Evolutionary conservation across 2,113 vertebrate species (phyloP).

Genomic region (Pyxicephalus adspersus): DNA sequence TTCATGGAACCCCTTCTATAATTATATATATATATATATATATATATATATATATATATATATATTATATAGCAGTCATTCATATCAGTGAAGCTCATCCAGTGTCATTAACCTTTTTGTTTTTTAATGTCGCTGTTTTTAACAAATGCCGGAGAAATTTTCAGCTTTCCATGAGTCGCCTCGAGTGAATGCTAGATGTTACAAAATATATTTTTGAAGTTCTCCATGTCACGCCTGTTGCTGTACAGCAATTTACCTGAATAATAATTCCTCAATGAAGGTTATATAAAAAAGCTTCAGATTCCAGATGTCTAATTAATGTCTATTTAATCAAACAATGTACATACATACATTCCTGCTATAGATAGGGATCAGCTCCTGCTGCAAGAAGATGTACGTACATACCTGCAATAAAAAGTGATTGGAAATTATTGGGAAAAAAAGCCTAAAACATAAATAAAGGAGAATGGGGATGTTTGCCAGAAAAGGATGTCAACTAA

Average conservation of each 20-base stretch:
- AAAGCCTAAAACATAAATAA: too few relatives aligned
- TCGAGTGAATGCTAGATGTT: constrained; percentile 4
- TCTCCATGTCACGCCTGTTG: neutral
- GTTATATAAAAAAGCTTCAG: constrained; percentile 12
- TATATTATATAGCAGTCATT: neutral
- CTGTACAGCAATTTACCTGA: neutral
- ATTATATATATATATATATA: too few relatives aligned
- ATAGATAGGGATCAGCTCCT: neutral
- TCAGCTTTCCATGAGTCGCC: neutral
- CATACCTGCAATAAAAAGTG: too few relatives aligned
- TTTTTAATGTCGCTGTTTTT: constrained; percentile 15
- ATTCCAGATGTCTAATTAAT: constrained; percentile 10
- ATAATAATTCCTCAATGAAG: constrained; percentile 15
- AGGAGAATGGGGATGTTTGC: too few relatives aligned
- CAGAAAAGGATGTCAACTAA: too few relatives aligned
- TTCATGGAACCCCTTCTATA: too few relatives aligned
- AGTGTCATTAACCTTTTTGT: constrained; percentile 16
- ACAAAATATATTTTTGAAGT: neutral
- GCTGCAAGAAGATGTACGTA: neutral
- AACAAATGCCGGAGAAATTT: constrained; percentile 16
- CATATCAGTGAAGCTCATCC: neutral
- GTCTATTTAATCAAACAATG: constrained; percentile 9
- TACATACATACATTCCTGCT: neutral
- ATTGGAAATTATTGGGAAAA: too few relatives aligned
- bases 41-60: too few relatives aligned